A percentile compares a stretch with the other conserved stretches of the same genome.
These are phyloP conservation scores for Hesperophylax magnus DNA, from an alignment of 1,140 invertebrate species.

Conservation along the genomic window DNA sequence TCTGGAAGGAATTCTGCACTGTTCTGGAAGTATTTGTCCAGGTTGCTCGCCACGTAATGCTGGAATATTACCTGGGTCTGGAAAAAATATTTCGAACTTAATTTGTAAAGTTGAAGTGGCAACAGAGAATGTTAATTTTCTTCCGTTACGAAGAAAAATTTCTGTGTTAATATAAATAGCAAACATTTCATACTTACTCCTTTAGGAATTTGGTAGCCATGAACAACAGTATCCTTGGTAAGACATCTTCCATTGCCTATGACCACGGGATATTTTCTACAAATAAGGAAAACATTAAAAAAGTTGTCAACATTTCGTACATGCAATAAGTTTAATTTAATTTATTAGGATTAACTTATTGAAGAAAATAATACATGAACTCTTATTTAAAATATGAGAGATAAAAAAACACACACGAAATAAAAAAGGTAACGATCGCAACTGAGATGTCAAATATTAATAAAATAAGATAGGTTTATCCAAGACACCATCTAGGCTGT, in stretches of 20 bases:
- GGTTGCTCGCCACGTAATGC: constrained; percentile 84
- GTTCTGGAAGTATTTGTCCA: constrained; percentile 79
- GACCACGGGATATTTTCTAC: constrained; percentile 89
- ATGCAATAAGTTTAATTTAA: no score
- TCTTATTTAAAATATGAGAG: no score
- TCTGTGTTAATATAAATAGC: not conserved
- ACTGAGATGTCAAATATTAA: no score
- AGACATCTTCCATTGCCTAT: constrained; percentile 88
- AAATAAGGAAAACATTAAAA: constrained; percentile 46
- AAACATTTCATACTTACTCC: constrained; percentile 76
- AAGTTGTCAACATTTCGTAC: not conserved
- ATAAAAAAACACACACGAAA: no score
- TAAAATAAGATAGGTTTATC: no score
- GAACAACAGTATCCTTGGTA: constrained; percentile 83
- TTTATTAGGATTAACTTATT: no score
- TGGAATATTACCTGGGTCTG: constrained; percentile 88
- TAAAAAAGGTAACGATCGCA: no score
- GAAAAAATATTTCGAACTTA: constrained; percentile 44
- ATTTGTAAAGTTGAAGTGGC: no score
- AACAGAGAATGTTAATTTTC: not conserved
- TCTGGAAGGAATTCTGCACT: constrained; percentile 81
- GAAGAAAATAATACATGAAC: no score
- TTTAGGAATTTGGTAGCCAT: constrained; percentile 89
- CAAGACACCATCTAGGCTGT: no score
- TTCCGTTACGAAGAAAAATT: not conserved